Percentiles rank a stretch among this genome's conserved stretches.
Conservation (phyloP, 2,888 invertebrate species). For the Mellilla xanthometata region DNA sequence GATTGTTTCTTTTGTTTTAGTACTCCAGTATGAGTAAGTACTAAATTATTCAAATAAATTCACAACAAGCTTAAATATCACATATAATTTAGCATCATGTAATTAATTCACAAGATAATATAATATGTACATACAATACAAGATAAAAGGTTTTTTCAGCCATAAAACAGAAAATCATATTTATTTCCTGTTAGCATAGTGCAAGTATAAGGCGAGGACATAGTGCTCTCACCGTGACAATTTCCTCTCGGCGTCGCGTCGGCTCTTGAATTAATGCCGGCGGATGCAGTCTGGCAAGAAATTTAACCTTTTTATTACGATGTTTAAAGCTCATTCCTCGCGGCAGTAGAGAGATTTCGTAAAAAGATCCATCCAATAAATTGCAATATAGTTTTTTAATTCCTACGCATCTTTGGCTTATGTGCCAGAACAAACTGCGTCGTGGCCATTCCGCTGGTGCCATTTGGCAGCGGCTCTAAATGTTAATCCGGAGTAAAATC, state of each 20-base stretch:
- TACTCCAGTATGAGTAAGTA: too few species aligned
- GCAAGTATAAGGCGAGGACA: slow-evolving; percentile 3
- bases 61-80: too few species aligned
- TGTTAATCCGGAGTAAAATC: slow-evolving; percentile 17
- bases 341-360: slow-evolving; percentile 32
- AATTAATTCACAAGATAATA: too few species aligned
- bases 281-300: slow-evolving; percentile 38
- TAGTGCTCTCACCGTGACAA: slow-evolving; percentile 39
- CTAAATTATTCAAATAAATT: too few species aligned
- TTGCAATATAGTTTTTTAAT: slow-evolving; percentile 21
- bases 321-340: slow-evolving; percentile 42
- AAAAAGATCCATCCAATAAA: slow-evolving; percentile 33
- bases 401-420: slow-evolving; percentile 1
- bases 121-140: too few species aligned
- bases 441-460: not conserved
- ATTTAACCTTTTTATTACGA: slow-evolving; percentile 39
- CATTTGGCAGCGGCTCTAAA: slow-evolving; percentile 20
- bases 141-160: too few species aligned
- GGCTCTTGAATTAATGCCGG: slow-evolving; percentile 51
- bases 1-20: too few species aligned
- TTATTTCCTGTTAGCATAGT: too few species aligned
- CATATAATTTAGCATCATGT: too few species aligned
- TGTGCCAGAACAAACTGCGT: slow-evolving; percentile 1
- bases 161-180: too few species aligned
- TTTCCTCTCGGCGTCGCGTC: slow-evolving; percentile 35